phyloP scores from a whole-genome alignment of 2,113 vertebrate species.

The Hippocampus guttulatus region DNA sequence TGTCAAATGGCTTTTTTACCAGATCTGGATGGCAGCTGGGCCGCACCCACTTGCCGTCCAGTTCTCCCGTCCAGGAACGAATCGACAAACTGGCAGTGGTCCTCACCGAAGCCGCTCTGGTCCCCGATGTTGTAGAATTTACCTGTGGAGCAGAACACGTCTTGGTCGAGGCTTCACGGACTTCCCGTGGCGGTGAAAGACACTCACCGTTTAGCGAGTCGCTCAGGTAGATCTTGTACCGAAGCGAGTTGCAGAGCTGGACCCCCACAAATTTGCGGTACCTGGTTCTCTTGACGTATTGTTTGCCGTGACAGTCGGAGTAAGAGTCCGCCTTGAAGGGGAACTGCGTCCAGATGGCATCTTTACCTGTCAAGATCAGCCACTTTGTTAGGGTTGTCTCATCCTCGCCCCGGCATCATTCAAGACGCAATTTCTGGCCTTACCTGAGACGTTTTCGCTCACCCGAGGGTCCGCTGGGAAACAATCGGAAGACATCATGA shows the following conservation, averaged over 20 bases:
- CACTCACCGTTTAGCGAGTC: constrained; percentile 86
- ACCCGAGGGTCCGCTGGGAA: constrained; percentile 88
- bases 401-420: neutral
- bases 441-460: constrained; percentile 86
- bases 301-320: constrained; percentile 91
- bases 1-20: constrained; percentile 64
- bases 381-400: neutral
- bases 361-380: constrained; percentile 75
- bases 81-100: constrained; percentile 98
- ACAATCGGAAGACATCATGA: constrained; percentile 24
- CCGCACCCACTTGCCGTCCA: constrained; percentile 75
- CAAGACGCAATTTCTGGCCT: constrained; percentile 34
- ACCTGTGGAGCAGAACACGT: constrained; percentile 63
- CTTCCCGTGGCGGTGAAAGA: neutral
- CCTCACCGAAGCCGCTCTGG: constrained; percentile 90
- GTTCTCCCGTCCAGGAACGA: constrained; percentile 94
- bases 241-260: constrained; percentile 94
- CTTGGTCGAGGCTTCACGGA: neutral
- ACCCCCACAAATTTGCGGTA: constrained; percentile 98
- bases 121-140: constrained; percentile 97
- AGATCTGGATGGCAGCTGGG: constrained; percentile 79
- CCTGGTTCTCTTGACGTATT: constrained; percentile 95
- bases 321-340: constrained; percentile 84
- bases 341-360: constrained; percentile 96
- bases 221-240: constrained; percentile 98